These are phyloP conservation scores for Gallinago nigripennis DNA, from an alignment of 2,797 vertebrate species.

Conservation along the genomic window DNA sequence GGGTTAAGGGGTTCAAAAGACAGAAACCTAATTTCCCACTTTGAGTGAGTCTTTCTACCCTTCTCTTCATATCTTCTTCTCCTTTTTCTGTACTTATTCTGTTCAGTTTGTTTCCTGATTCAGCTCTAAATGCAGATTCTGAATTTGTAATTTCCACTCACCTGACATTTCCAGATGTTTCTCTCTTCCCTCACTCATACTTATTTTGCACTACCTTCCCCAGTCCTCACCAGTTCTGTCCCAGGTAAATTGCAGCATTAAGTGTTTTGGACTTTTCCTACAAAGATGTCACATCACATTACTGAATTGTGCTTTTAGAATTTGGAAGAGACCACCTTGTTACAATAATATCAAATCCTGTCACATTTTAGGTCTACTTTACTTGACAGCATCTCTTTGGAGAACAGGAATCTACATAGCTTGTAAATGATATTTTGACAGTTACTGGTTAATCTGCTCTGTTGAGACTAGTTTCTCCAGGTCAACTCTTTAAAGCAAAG, in stretches of 20 bases:
- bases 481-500: background rate
- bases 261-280: slow-evolving; percentile 14
- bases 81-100: background rate
- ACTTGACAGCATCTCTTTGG: slow-evolving; percentile 44
- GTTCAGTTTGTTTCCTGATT: background rate
- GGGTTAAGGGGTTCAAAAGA: background rate
- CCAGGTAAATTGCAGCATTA: slow-evolving; percentile 18
- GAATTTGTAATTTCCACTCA: background rate
- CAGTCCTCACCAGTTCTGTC: background rate
- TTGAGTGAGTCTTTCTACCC: background rate
- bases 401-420: slow-evolving; percentile 3
- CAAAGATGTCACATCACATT: slow-evolving; percentile 32
- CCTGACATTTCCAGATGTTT: background rate
- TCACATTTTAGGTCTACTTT: slow-evolving; percentile 40
- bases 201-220: background rate
- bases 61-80: background rate
- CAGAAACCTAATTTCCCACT: background rate
- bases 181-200: background rate
- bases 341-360: slow-evolving; percentile 18
- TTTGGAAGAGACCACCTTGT: slow-evolving; percentile 2
- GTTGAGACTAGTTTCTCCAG: background rate
- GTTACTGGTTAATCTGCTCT: background rate
- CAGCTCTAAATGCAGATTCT: background rate
- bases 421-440: slow-evolving; percentile 47
- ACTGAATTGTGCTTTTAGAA: background rate